Conservation (phyloP, 1,140 invertebrate species). For the Goniozus legneri region DNA sequence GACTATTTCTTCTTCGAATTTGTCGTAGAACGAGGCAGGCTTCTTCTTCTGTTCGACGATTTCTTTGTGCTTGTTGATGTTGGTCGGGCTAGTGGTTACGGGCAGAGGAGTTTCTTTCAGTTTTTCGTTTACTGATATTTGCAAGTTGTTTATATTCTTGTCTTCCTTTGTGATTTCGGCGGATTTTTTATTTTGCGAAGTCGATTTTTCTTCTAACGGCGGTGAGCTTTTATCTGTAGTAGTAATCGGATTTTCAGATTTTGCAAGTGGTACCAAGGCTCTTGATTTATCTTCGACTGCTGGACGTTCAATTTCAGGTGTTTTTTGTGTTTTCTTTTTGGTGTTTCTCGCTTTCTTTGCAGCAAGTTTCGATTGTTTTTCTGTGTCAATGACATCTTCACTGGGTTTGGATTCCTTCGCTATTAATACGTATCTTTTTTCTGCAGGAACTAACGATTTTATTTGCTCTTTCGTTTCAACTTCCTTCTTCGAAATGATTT, state of each 20-base stretch:
- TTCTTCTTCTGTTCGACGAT: too few species aligned
- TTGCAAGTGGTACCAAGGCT: not conserved
- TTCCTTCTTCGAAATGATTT: conserved; percentile 2
- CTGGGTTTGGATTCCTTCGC: not conserved
- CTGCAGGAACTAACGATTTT: not conserved
- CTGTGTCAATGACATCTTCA: not conserved
- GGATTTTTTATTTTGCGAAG: too few species aligned
- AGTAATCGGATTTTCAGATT: not conserved
- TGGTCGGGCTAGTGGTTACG: too few species aligned
- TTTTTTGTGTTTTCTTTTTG: not conserved
- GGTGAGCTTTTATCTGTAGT: conserved; percentile 6
- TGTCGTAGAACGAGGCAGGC: conserved; percentile 8
- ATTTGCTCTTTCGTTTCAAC: not conserved
- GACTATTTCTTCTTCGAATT: conserved; percentile 10
- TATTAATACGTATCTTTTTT: not conserved
- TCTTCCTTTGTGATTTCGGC: too few species aligned
- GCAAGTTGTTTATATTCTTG: too few species aligned
- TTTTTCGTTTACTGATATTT: not conserved
- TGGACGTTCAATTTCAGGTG: too few species aligned
- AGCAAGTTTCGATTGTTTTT: not conserved
- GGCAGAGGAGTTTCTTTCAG: too few species aligned
- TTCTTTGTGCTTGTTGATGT: not conserved
- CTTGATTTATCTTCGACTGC: not conserved
- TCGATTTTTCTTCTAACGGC: too few species aligned
- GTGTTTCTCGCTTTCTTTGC: not conserved